Evolutionary conservation across 2,113 vertebrate species (phyloP).

Genomic region (Gulo gulo): DNA sequence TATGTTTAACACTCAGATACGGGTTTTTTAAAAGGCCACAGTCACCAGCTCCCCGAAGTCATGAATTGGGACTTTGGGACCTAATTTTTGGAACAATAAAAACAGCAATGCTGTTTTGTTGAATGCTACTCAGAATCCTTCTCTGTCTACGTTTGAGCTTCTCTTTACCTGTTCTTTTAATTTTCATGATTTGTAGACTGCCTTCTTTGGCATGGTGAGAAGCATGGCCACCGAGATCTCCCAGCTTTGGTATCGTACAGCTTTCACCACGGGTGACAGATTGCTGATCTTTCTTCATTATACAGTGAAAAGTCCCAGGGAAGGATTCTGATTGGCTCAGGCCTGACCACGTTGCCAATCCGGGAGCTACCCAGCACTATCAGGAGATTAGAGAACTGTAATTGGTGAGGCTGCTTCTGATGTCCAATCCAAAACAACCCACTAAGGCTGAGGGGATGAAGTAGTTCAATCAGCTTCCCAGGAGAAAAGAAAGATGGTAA

Average conservation of each 20-base stretch:
- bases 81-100: neutral
- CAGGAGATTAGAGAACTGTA: neutral
- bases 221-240: neutral
- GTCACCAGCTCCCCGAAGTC: constrained; percentile 97
- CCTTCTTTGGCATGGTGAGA: neutral
- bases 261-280: neutral
- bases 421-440: neutral
- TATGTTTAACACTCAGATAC: constrained; percentile 90
- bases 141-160: neutral
- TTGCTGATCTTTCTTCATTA: neutral
- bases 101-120: neutral
- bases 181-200: neutral
- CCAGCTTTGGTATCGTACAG: neutral
- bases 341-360: neutral
- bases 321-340: neutral
- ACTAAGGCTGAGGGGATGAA: neutral
- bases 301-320: neutral
- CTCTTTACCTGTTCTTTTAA: neutral
- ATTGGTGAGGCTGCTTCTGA: neutral
- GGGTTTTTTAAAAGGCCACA: constrained; percentile 93
- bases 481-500: neutral
- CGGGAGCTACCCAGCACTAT: neutral
- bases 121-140: neutral
- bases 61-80: constrained; percentile 82
- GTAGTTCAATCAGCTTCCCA: neutral